Evolutionary conservation across 2,888 invertebrate genomes (phyloP).

Genomic region (Xylocampa areola): DNA sequence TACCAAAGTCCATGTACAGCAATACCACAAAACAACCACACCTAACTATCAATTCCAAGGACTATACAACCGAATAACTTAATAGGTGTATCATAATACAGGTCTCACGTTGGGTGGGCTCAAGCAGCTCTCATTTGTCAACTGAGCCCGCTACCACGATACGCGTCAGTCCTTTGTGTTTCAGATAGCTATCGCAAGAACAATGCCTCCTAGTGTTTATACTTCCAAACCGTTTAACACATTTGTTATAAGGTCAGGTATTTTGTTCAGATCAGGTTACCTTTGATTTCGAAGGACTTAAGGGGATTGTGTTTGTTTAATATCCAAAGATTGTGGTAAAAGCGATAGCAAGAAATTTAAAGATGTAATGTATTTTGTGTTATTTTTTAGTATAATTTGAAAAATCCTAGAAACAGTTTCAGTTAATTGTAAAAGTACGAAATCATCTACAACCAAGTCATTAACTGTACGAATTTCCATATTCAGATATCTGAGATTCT

Average conservation of each 20-base stretch:
- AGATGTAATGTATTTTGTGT: too few species aligned
- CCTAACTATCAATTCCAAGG: constrained; percentile 38
- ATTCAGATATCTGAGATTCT: too few species aligned
- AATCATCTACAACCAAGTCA: too few species aligned
- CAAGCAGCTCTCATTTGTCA: constrained; percentile 79
- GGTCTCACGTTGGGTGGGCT: constrained; percentile 79
- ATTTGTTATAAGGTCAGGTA: constrained; percentile 75
- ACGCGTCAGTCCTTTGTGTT: constrained; percentile 76
- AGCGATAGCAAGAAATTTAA: not conserved
- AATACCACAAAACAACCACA: constrained; percentile 30
- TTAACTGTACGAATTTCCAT: too few species aligned
- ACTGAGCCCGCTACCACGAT: constrained; percentile 79
- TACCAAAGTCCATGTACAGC: constrained; percentile 11
- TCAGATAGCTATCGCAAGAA: constrained; percentile 76
- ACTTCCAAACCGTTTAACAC: constrained; percentile 83
- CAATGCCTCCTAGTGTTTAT: constrained; percentile 82
- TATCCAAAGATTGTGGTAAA: not conserved
- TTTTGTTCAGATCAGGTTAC: constrained; percentile 67
- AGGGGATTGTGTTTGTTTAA: constrained; percentile 3
- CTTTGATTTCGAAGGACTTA: constrained; percentile 48
- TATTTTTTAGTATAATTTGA: too few species aligned
- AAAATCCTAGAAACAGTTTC: too few species aligned
- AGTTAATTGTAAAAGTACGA: too few species aligned
- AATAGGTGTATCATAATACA: constrained; percentile 59
- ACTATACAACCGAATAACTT: constrained; percentile 50